Evolutionary conservation across 2,797 vertebrate genomes (phyloP).

Genomic region (Phrynocephalus forsythii): DNA sequence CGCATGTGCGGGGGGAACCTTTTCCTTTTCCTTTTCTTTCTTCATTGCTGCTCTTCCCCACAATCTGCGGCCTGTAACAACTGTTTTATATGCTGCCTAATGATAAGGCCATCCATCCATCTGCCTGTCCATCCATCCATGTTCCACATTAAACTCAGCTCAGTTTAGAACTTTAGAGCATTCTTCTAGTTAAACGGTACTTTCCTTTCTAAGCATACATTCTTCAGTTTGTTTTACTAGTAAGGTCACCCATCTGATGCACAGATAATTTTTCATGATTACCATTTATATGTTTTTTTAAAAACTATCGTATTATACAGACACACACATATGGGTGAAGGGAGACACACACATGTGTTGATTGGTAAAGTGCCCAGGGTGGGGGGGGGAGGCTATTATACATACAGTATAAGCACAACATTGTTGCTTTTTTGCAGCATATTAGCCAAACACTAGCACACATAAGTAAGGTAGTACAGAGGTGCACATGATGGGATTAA

Average conservation of each 20-base stretch:
- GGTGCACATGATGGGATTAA: too few relatives aligned
- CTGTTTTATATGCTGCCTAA: background rate
- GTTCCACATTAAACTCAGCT: background rate
- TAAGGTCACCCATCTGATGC: too few relatives aligned
- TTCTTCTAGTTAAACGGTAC: background rate
- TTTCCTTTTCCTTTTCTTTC: too few relatives aligned
- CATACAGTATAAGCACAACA: background rate
- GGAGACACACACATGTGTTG: too few relatives aligned
- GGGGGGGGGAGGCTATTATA: background rate
- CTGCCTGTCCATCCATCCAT: background rate
- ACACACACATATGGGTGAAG: too few relatives aligned
- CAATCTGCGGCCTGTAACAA: background rate
- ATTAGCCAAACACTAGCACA: background rate
- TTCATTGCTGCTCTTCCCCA: background rate
- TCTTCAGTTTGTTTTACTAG: background rate
- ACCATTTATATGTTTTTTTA: too few relatives aligned
- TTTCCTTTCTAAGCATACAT: background rate
- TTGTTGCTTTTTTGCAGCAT: background rate
- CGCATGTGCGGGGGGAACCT: too few relatives aligned
- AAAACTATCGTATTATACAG: too few relatives aligned
- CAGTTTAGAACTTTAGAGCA: background rate
- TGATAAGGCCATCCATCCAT: background rate
- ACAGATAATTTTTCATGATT: too few relatives aligned
- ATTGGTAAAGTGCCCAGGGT: background rate
- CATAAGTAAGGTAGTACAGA: background rate